Conservation (phyloP, 2,888 invertebrate genomes). For the Dasysyrphus albostriatus region DNA sequence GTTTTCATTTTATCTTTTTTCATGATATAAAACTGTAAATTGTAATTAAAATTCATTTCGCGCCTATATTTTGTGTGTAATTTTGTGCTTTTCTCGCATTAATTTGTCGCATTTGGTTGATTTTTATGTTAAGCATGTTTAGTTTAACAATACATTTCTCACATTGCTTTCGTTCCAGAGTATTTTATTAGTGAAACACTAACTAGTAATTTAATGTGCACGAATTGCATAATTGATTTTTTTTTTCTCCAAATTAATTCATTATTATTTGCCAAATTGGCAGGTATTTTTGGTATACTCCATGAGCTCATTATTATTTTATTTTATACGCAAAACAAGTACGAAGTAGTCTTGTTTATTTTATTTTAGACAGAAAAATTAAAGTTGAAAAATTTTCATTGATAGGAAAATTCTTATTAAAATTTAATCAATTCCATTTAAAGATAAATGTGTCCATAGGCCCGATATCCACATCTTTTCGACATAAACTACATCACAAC, state of each 20-base stretch:
- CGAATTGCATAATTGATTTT: conserved; percentile 58
- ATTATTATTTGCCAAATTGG: conserved; percentile 8
- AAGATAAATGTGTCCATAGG: too few species aligned
- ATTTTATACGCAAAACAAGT: neutral
- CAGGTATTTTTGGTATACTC: too few species aligned
- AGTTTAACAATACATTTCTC: conserved; percentile 46
- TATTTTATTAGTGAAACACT: conserved; percentile 43
- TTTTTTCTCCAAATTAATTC: neutral
- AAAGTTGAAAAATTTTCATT: too few species aligned
- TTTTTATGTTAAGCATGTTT: conserved; percentile 15
- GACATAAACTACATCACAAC: too few species aligned
- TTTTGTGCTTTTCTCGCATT: conserved; percentile 8
- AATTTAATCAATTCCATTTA: too few species aligned
- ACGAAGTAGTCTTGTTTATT: neutral
- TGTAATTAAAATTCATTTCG: conserved; percentile 36
- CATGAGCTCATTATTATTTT: neutral
- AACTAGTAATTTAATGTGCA: conserved; percentile 53
- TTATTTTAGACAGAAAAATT: neutral
- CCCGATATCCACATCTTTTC: too few species aligned
- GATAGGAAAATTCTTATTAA: too few species aligned
- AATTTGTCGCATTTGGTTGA: conserved; percentile 11
- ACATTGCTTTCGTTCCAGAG: conserved; percentile 23
- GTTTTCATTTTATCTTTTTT: neutral
- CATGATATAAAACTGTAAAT: neutral
- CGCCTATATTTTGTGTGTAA: conserved; percentile 16